These are phyloP conservation scores for Magallana nippona DNA, from an alignment of 2,888 invertebrate species.

Conservation along the genomic window DNA sequence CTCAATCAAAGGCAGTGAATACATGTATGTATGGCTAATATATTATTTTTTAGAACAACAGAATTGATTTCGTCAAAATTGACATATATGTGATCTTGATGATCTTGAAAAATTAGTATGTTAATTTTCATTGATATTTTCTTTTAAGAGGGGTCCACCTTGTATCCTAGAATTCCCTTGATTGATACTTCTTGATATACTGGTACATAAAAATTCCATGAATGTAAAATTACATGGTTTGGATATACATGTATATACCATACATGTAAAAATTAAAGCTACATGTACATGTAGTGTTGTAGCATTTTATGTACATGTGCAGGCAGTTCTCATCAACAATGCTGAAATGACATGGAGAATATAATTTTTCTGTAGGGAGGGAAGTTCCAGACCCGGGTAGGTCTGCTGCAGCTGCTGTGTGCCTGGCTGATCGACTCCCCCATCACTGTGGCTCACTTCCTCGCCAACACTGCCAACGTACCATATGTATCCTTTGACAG, in stretches of 20 bases:
- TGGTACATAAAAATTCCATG: not conserved
- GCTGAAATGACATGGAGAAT: too few relatives aligned
- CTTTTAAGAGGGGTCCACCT: too few relatives aligned
- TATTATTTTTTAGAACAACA: not conserved
- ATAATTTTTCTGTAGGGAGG: conserved; percentile 81
- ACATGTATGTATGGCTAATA: not conserved
- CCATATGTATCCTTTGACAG: conserved; percentile 84
- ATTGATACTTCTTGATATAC: not conserved
- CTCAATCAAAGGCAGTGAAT: too few relatives aligned
- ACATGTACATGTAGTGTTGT: too few relatives aligned
- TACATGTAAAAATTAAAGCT: too few relatives aligned
- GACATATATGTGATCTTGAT: too few relatives aligned
- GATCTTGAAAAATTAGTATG: too few relatives aligned
- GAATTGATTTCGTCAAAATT: too few relatives aligned
- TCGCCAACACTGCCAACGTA: conserved; percentile 87
- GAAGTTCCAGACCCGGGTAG: conserved; percentile 91
- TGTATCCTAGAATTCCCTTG: too few relatives aligned
- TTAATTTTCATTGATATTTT: too few relatives aligned
- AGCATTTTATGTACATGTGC: too few relatives aligned
- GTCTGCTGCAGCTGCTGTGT: conserved; percentile 92
- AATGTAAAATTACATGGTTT: not conserved
- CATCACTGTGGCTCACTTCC: conserved; percentile 89
- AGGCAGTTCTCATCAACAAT: too few relatives aligned
- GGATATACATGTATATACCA: conserved; percentile 32
- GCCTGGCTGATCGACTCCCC: conserved; percentile 93